Conservation (phyloP, 2,797 vertebrate genomes). For the Pachyuromys duprasi region DNA sequence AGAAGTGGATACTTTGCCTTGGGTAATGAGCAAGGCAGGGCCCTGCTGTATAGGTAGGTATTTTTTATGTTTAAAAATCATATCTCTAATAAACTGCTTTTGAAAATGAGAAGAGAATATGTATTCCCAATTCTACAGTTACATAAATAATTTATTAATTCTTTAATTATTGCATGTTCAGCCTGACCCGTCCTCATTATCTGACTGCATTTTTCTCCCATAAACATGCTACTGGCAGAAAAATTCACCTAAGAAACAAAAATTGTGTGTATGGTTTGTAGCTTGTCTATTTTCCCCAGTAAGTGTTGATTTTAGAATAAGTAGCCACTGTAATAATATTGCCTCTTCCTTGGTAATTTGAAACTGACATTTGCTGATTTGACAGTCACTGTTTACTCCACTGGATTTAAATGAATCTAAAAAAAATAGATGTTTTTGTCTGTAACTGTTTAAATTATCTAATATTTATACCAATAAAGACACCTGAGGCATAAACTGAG, state of each 20-base stretch:
- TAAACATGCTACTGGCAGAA: conserved; percentile 37
- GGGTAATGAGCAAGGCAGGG: conserved; percentile 95
- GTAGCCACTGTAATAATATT: background rate
- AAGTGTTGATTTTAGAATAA: conserved; percentile 15
- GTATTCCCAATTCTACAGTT: background rate
- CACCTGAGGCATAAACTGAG: no score
- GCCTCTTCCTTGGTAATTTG: conserved; percentile 4
- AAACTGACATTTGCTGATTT: conserved; percentile 20
- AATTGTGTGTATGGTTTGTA: background rate
- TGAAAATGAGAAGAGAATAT: background rate
- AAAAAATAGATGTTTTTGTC: background rate
- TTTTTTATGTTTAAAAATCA: conserved; percentile 21
- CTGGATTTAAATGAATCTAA: background rate
- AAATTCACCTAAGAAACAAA: background rate
- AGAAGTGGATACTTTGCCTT: conserved; percentile 95
- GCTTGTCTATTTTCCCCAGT: background rate
- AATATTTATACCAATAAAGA: no score
- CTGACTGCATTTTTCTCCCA: conserved; percentile 41
- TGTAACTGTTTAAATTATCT: no score
- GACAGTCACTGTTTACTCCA: conserved; percentile 1
- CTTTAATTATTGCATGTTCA: background rate
- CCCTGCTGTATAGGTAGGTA: conserved; percentile 93
- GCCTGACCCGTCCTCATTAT: conserved; percentile 25
- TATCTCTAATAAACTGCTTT: background rate
- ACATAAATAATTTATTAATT: background rate